phyloP scores from a whole-genome alignment of 2,797 vertebrate genomes.

The Emys orbicularis region DNA sequence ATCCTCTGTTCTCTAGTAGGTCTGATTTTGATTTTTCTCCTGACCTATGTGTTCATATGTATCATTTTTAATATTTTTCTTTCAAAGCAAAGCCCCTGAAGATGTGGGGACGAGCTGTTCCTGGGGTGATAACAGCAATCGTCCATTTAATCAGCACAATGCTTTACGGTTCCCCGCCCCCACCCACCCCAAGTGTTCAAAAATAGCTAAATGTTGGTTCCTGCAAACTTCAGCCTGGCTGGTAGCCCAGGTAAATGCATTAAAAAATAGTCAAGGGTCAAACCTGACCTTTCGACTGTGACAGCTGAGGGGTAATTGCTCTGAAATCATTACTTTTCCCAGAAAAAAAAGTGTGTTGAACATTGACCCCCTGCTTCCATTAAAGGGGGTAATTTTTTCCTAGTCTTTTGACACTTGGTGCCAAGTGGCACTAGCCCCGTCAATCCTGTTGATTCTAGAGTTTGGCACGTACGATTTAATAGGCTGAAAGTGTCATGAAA shows the following conservation, averaged over 20 bases:
- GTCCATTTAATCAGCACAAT: neutral
- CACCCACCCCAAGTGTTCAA: neutral
- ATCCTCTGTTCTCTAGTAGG: neutral
- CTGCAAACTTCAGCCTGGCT: conserved; percentile 33
- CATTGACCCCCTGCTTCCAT: conserved; percentile 38
- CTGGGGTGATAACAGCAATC: neutral
- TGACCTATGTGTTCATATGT: neutral
- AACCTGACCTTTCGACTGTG: conserved; percentile 45
- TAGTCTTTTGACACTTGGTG: neutral
- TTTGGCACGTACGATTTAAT: conserved; percentile 29
- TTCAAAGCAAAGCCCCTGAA: neutral
- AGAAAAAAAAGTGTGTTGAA: conserved; percentile 5
- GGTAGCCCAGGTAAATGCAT: conserved; percentile 21
- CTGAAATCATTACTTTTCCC: conserved; percentile 52
- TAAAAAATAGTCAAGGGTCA: conserved; percentile 62
- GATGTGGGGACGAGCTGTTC: too few species aligned
- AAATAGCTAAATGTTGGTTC: conserved; percentile 34
- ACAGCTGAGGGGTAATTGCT: conserved; percentile 36
- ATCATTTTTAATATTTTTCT: neutral
- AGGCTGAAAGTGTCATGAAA: conserved; percentile 35
- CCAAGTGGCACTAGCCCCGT: conserved; percentile 22
- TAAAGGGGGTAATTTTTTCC: conserved; percentile 39
- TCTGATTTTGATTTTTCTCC: neutral
- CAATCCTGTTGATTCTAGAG: conserved; percentile 12
- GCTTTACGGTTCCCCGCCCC: neutral